phyloP scores from a whole-genome alignment of 1,140 invertebrate species.

The Pomacea maculata region DNA sequence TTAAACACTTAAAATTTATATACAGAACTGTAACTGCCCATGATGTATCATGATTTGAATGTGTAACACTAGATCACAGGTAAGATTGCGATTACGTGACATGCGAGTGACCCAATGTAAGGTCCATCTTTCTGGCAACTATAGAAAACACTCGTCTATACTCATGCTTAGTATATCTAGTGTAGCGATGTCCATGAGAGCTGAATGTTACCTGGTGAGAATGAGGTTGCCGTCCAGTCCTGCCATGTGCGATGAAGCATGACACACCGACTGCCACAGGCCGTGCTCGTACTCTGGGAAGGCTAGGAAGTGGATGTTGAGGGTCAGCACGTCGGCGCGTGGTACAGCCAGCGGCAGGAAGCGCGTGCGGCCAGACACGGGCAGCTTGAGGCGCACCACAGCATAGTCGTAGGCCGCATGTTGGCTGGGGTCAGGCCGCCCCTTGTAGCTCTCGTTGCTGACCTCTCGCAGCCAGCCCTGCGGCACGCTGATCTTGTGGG shows the following conservation, averaged over 20 bases:
- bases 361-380: conserved; percentile 37
- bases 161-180: too few species aligned
- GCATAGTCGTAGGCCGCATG: conserved; percentile 48
- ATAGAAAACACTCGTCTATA: too few species aligned
- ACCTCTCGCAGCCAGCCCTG: conserved; percentile 36
- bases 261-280: conserved; percentile 45
- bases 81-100: too few species aligned
- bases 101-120: too few species aligned
- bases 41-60: too few species aligned
- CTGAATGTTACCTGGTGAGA: conserved; percentile 27
- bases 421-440: neutral
- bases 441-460: conserved; percentile 1
- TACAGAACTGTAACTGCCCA: too few species aligned
- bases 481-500: conserved; percentile 48
- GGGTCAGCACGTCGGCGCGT: conserved; percentile 32
- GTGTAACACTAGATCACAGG: too few species aligned
- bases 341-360: conserved; percentile 47
- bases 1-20: too few species aligned
- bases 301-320: conserved; percentile 50
- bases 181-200: neutral
- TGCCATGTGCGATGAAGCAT: conserved; percentile 31
- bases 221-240: conserved; percentile 44
- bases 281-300: conserved; percentile 36
- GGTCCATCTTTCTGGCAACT: too few species aligned
- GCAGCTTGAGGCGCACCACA: conserved; percentile 40